Evolutionary conservation across 1,140 invertebrate species (phyloP).

Genomic region (Proctacanthus coquilletti): DNA sequence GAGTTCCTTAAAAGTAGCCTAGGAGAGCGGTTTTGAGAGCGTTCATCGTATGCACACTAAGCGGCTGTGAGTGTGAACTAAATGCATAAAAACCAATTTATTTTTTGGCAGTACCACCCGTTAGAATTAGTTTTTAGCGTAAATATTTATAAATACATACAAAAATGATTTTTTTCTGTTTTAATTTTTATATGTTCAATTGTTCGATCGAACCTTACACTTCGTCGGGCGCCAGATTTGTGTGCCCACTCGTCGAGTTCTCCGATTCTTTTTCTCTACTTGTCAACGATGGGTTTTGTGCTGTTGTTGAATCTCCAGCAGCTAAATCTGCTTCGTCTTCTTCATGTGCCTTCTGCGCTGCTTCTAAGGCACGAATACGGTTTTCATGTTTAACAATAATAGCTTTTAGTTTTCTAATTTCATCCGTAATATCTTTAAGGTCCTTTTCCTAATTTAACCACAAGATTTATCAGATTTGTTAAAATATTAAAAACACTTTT

Average conservation of each 20-base stretch:
- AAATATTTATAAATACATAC: too few species aligned
- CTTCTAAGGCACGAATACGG: constrained; percentile 42
- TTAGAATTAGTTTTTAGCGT: too few species aligned
- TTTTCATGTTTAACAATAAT: constrained; percentile 92
- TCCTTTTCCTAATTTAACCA: constrained; percentile 45
- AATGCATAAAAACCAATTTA: too few species aligned
- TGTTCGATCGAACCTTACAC: too few species aligned
- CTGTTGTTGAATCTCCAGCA: constrained; percentile 21
- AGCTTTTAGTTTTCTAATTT: constrained; percentile 80
- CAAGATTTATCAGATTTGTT: constrained; percentile 25
- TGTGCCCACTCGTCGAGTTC: constrained; percentile 7
- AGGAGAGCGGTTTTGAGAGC: too few species aligned
- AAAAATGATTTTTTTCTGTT: too few species aligned
- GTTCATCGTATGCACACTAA: too few species aligned
- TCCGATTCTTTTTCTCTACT: not conserved
- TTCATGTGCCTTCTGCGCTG: constrained; percentile 20
- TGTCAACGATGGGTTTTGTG: constrained; percentile 7
- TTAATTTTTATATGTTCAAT: too few species aligned
- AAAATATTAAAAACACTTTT: not conserved
- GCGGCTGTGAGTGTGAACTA: too few species aligned
- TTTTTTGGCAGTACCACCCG: too few species aligned
- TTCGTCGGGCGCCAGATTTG: constrained; percentile 31
- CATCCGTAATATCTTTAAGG: constrained; percentile 67
- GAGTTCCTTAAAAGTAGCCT: too few species aligned
- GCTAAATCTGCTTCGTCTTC: constrained; percentile 22